Evolutionary conservation across 1,140 invertebrate genomes (phyloP), one percentile per base, ranked within the genome.

Genomic region (Aricia agestis): DNA sequence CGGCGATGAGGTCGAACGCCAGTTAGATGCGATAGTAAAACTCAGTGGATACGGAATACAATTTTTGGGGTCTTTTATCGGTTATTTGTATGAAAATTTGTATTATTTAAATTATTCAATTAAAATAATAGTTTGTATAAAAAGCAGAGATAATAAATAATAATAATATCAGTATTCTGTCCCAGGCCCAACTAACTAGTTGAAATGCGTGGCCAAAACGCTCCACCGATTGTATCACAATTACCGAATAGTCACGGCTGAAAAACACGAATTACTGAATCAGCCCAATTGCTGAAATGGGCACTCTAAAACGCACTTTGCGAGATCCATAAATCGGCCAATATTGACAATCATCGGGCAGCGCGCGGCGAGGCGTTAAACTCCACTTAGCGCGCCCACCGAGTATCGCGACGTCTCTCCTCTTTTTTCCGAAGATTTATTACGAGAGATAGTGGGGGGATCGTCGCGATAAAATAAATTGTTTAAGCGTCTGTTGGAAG

Each of bases 371-470:
- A 25, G 59, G 7, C 59, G 59, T 63, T 63, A 19, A 63, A 19
- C 18, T 63, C 59, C 59, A 63, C 59, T 63, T 63, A 63, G 18
- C 59, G 59, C 19, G 18, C 18, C 6, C 18, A 19, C 59, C 45
- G 73, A 69, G 73, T 75, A 73, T 77, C 72, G 72, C 68, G 19
- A 17, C 18, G 63, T 31, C 42, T 65, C 65, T 74, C 68, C 67
- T 66, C 25, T 72, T 74, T 77, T 74, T 74, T 73, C 63, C 42
- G 9, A 72, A 73, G 76, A 73, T 77, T 74, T 74, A 73, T 77
- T 77, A 63, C 67, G 63, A 66, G 18, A 59, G 76, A 77, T 74
- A 74, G 69, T 2, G 19, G 10, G 10, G 59, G 59, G 59, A 71
- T 73, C 42, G 45, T 31, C 63, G 69, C 68, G 67, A 41, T 68